Conservation (phyloP, 1,140 invertebrate genomes). For the Micrasema longulum region DNA sequence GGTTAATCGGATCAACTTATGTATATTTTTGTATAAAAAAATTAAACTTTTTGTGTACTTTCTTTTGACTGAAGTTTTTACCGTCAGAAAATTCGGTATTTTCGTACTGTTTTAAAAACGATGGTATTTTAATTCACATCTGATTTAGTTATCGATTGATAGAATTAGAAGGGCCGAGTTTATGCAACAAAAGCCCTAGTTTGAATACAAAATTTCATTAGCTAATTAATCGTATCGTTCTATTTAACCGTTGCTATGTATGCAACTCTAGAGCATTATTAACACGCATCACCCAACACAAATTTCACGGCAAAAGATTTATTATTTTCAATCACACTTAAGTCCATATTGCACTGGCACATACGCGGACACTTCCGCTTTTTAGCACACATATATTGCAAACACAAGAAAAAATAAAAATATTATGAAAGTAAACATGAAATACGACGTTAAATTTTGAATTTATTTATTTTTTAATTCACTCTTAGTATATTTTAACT, state of each 20-base stretch:
- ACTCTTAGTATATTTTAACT: neutral
- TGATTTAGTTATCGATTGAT: too few relatives aligned
- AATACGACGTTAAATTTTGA: neutral
- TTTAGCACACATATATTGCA: slow-evolving; percentile 16
- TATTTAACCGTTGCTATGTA: slow-evolving; percentile 8
- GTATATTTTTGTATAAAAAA: too few relatives aligned
- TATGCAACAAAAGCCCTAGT: neutral
- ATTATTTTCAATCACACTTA: slow-evolving; percentile 5
- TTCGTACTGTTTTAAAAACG: too few relatives aligned
- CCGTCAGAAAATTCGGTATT: too few relatives aligned
- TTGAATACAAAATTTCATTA: slow-evolving; percentile 9
- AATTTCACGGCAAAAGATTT: slow-evolving; percentile 9
- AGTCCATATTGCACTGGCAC: slow-evolving; percentile 21
- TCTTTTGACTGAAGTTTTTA: too few relatives aligned
- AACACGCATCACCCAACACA: slow-evolving; percentile 30
- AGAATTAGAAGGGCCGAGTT: neutral
- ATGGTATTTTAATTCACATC: too few relatives aligned
- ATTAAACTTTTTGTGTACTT: too few relatives aligned
- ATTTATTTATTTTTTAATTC: too few relatives aligned
- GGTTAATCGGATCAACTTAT: too few relatives aligned
- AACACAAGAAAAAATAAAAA: slow-evolving; percentile 20
- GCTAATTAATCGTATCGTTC: slow-evolving; percentile 23
- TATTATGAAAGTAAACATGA: neutral
- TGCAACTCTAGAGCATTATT: slow-evolving; percentile 5
- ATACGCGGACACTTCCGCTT: slow-evolving; percentile 23